phyloP scores from a whole-genome alignment of 2,888 invertebrate genomes.

The Itoplectis maculator region DNA sequence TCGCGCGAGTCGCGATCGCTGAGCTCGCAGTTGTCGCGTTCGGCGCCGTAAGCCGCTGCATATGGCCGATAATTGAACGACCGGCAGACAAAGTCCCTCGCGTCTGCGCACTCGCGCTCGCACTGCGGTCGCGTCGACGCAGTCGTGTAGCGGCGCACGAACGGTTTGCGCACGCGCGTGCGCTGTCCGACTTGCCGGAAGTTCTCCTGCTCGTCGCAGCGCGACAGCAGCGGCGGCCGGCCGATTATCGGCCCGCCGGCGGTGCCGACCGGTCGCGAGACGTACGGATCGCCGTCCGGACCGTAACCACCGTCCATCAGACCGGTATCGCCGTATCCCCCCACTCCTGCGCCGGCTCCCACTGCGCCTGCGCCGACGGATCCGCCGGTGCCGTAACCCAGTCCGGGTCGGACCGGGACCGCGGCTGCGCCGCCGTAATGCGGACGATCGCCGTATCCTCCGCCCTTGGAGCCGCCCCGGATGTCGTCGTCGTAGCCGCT shows the following conservation, averaged over 20 bases:
- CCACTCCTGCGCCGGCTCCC: slow-evolving; percentile 77
- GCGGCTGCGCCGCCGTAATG: slow-evolving; percentile 75
- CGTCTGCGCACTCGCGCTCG: slow-evolving; percentile 93
- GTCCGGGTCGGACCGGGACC: slow-evolving; percentile 73
- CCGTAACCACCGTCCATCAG: slow-evolving; percentile 80
- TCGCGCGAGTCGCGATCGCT: slow-evolving; percentile 94
- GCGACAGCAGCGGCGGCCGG: slow-evolving; percentile 85
- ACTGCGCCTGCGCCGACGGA: slow-evolving; percentile 80
- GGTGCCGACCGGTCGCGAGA: slow-evolving; percentile 80
- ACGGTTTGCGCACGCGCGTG: slow-evolving; percentile 92
- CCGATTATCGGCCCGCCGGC: slow-evolving; percentile 83
- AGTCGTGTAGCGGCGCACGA: slow-evolving; percentile 90
- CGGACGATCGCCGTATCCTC: slow-evolving; percentile 79
- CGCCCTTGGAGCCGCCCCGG: slow-evolving; percentile 77
- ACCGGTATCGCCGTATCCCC: slow-evolving; percentile 69
- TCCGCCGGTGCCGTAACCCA: slow-evolving; percentile 77
- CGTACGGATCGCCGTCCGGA: slow-evolving; percentile 81
- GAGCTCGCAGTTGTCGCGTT: slow-evolving; percentile 94
- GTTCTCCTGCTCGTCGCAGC: slow-evolving; percentile 93
- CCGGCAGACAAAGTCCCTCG: slow-evolving; percentile 93
- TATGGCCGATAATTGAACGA: slow-evolving; percentile 94
- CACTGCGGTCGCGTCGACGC: slow-evolving; percentile 92
- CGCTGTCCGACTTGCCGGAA: slow-evolving; percentile 93
- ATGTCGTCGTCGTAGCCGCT: slow-evolving; percentile 75
- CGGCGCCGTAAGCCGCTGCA: slow-evolving; percentile 87